These are phyloP conservation scores for Leuciscus idus DNA, from an alignment of 2,113 vertebrate genomes.

Conservation along the genomic window DNA sequence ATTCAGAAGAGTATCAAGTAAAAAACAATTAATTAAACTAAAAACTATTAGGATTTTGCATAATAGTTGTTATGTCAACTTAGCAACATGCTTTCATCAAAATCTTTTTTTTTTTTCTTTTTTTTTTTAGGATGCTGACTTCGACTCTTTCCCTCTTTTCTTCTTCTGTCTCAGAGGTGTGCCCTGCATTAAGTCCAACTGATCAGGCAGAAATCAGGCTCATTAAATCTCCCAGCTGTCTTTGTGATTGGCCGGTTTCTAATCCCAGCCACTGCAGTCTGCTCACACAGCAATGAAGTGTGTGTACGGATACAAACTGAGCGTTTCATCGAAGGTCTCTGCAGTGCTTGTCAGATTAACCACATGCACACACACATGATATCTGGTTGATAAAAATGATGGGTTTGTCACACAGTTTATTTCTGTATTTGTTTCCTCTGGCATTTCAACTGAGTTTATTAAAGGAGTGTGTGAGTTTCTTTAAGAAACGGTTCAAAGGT, in stretches of 20 bases:
- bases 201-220: slow-evolving; percentile 41
- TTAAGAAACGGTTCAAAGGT: slow-evolving; percentile 1
- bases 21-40: background rate
- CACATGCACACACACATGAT: background rate
- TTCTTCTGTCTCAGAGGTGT: background rate
- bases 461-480: slow-evolving; percentile 1
- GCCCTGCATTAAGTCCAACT: slow-evolving; percentile 35
- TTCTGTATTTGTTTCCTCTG: background rate
- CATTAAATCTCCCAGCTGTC: slow-evolving; percentile 48
- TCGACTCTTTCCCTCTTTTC: background rate
- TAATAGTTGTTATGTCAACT: background rate
- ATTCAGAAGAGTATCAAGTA: too few relatives aligned
- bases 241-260: slow-evolving; percentile 35
- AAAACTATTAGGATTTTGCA: background rate
- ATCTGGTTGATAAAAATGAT: background rate
- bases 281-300: slow-evolving; percentile 30
- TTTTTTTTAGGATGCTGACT: background rate
- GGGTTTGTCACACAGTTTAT: background rate
- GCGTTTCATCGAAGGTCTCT: background rate
- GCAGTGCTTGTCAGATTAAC: slow-evolving; percentile 38
- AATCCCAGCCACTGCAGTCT: slow-evolving; percentile 48
- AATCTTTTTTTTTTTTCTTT: background rate
- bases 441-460: background rate
- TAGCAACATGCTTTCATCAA: background rate
- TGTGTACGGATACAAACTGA: background rate